These are phyloP conservation scores for Maccullochella peelii DNA, from an alignment of 2,113 vertebrate genomes.

Conservation along the genomic window DNA sequence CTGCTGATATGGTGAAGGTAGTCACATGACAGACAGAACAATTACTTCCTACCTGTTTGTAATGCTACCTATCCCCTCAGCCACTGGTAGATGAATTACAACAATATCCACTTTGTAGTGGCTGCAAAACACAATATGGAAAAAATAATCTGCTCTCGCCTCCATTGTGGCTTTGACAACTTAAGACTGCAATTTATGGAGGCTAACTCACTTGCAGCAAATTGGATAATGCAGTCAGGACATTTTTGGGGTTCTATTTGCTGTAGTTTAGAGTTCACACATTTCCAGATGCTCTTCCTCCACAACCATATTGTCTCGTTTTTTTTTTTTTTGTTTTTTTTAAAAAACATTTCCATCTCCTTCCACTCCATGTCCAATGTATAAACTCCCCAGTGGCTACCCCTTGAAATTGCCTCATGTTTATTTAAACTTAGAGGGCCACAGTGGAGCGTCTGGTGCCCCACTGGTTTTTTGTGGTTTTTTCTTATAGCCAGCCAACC, in stretches of 20 bases:
- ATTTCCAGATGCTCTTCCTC: slow-evolving; percentile 40
- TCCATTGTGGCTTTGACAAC: slow-evolving; percentile 48
- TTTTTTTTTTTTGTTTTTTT: slow-evolving; percentile 1
- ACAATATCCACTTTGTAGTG: slow-evolving; percentile 42
- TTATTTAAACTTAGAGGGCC: slow-evolving; percentile 77
- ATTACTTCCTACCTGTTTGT: slow-evolving; percentile 58
- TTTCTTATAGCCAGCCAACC: slow-evolving; percentile 62
- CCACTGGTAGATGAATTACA: slow-evolving; percentile 28
- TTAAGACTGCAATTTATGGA: slow-evolving; percentile 47
- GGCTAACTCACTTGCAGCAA: slow-evolving; percentile 45
- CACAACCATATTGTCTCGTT: slow-evolving; percentile 36
- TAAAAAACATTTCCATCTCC: slow-evolving; percentile 21
- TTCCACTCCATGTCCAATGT: slow-evolving; percentile 41
- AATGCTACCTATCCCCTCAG: slow-evolving; percentile 9
- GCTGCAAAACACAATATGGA: slow-evolving; percentile 34
- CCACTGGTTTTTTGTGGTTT: slow-evolving; percentile 61
- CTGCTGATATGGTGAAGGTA: slow-evolving; percentile 50
- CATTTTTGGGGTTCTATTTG: slow-evolving; percentile 44
- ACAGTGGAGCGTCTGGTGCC: slow-evolving; percentile 59
- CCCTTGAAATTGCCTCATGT: slow-evolving; percentile 74
- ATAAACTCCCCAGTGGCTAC: slow-evolving; percentile 52
- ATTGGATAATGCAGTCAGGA: slow-evolving; percentile 50
- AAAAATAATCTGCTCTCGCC: slow-evolving; percentile 37
- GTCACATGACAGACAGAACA: slow-evolving; percentile 64
- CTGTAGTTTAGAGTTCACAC: slow-evolving; percentile 37